Conservation (phyloP, 2,888 invertebrate species). For the Agrotis exclamationis region DNA sequence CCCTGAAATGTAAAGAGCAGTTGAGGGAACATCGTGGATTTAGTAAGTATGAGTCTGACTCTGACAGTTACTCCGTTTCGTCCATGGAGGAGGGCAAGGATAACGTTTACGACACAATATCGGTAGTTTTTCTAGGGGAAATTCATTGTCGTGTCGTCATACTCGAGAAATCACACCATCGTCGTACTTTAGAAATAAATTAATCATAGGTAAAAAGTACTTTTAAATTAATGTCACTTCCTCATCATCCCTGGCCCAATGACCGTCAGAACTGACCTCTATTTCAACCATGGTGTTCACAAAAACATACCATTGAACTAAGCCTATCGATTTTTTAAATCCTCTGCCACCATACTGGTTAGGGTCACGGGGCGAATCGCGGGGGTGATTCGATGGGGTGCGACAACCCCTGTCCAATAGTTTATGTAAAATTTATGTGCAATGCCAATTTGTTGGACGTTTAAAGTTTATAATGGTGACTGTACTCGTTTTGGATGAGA, state of each 20-base stretch:
- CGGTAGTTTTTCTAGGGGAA: too few relatives aligned
- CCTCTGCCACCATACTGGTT: conserved; percentile 70
- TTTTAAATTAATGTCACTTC: too few relatives aligned
- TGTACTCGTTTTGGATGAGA: conserved; percentile 2
- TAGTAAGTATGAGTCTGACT: too few relatives aligned
- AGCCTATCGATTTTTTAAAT: conserved; percentile 73
- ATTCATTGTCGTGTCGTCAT: too few relatives aligned
- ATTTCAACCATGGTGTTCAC: conserved; percentile 9
- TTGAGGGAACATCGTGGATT: too few relatives aligned
- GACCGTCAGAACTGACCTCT: conserved; percentile 49
- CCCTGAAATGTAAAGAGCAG: too few relatives aligned
- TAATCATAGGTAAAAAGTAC: too few relatives aligned
- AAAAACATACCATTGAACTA: conserved; percentile 22
- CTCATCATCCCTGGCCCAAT: background rate
- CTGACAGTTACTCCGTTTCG: too few relatives aligned
- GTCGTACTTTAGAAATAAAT: too few relatives aligned
- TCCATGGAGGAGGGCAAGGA: too few relatives aligned
- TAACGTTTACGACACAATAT: too few relatives aligned
- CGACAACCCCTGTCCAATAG: conserved; percentile 69
- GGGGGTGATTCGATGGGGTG: conserved; percentile 74
- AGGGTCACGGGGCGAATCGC: conserved; percentile 64
- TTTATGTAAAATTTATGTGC: conserved; percentile 72
- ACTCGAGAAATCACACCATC: too few relatives aligned
- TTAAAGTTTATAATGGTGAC: conserved; percentile 34
- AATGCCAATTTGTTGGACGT: conserved; percentile 51